These are phyloP conservation scores for Hypsibius dujardini DNA, from an alignment of 1,140 invertebrate species.

Conservation along the genomic window DNA sequence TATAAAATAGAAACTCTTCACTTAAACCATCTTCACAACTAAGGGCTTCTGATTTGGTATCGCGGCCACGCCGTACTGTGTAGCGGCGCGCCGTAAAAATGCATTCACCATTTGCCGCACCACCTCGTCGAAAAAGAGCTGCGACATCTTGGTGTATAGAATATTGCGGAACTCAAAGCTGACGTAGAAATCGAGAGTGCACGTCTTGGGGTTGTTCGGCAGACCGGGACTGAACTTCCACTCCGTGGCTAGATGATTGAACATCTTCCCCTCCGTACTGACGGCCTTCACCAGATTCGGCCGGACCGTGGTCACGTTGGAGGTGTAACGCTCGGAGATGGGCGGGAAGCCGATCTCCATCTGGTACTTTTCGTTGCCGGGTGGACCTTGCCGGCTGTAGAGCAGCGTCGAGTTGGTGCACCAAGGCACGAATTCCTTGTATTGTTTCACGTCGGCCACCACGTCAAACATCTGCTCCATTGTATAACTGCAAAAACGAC, in stretches of 20 bases:
- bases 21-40: not conserved
- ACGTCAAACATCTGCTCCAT: conserved; percentile 85
- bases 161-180: conserved; percentile 71
- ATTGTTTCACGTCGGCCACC: conserved; percentile 72
- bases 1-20: too few relatives aligned
- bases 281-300: conserved; percentile 58
- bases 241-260: conserved; percentile 68
- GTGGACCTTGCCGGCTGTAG: conserved; percentile 32
- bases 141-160: conserved; percentile 66
- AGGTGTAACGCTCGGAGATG: conserved; percentile 68
- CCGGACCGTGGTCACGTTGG: conserved; percentile 54
- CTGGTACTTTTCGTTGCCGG: conserved; percentile 46
- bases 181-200: conserved; percentile 69
- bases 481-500: conserved; percentile 52
- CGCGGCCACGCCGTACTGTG: conserved; percentile 47
- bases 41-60: conserved; percentile 24
- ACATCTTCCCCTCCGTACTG: conserved; percentile 70
- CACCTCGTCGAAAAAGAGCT: conserved; percentile 87
- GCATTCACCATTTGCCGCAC: conserved; percentile 84
- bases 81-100: conserved; percentile 63
- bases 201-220: conserved; percentile 57
- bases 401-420: conserved; percentile 64
- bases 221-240: conserved; percentile 83
- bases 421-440: conserved; percentile 81
- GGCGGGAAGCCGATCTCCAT: conserved; percentile 80